Conservation (phyloP, 2,888 invertebrate species). For the Himalopsyche anomala region DNA sequence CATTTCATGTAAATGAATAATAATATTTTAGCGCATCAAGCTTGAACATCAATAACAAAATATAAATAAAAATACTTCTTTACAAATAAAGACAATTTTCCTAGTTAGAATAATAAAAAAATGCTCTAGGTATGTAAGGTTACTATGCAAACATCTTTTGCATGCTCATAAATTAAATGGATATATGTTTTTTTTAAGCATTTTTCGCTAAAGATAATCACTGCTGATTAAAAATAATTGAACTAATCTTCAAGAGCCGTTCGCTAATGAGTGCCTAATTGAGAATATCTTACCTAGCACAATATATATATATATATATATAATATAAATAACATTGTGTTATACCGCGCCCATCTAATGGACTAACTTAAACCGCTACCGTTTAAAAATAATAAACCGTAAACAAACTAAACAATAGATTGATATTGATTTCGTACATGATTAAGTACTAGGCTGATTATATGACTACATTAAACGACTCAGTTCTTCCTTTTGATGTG, state of each 20-base stretch:
- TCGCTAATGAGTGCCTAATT: not conserved
- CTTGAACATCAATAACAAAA: constrained; percentile 4
- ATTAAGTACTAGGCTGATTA: constrained; percentile 56
- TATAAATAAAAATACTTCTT: not conserved
- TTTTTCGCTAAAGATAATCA: not conserved
- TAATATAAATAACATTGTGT: constrained; percentile 29
- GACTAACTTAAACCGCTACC: constrained; percentile 58
- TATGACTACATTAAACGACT: constrained; percentile 52
- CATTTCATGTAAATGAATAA: constrained; percentile 15
- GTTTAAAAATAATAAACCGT: constrained; percentile 53
- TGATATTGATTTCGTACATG: constrained; percentile 34
- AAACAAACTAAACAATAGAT: constrained; percentile 45
- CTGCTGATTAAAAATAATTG: not conserved
- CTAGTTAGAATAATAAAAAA: constrained; percentile 6
- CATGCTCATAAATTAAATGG: constrained; percentile 26
- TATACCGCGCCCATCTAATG: constrained; percentile 46
- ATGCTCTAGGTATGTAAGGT: constrained; percentile 13
- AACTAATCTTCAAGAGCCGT: not conserved
- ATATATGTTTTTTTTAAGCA: constrained; percentile 11
- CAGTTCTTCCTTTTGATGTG: constrained; percentile 56
- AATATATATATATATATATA: constrained; percentile 1
- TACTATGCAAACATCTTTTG: not conserved
- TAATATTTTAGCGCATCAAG: constrained; percentile 9
- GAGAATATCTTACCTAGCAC: constrained; percentile 29
- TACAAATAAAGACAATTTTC: constrained; percentile 28